phyloP scores from a whole-genome alignment of 2,113 vertebrate genomes.

The Paratilapia polleni region DNA sequence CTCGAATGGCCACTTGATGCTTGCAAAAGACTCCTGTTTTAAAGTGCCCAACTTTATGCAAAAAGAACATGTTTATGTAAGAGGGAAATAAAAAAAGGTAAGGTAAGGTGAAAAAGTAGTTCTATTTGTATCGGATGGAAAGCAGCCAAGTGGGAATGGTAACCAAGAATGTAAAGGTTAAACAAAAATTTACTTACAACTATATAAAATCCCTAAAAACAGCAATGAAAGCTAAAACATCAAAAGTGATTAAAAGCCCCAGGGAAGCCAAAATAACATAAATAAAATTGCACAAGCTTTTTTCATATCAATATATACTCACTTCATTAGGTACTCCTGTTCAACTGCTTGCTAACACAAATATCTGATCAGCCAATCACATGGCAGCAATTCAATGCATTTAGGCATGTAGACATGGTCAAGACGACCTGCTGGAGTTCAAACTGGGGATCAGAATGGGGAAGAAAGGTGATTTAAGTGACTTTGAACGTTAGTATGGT shows the following conservation, averaged over 20 bases:
- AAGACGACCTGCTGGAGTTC: background rate
- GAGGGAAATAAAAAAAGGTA: background rate
- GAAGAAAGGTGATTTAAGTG: background rate
- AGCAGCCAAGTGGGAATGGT: too few species aligned
- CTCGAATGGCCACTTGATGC: background rate
- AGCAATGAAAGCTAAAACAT: background rate
- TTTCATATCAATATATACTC: background rate
- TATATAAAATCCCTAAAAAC: background rate
- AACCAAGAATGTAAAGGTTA: too few species aligned
- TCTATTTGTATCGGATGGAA: background rate
- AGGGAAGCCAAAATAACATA: background rate
- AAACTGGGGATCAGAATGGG: background rate
- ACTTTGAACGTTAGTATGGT: background rate
- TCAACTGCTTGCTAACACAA: too few species aligned
- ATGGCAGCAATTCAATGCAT: background rate
- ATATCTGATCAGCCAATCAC: too few species aligned
- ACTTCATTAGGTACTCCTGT: too few species aligned
- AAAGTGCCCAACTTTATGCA: background rate
- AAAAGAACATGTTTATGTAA: background rate
- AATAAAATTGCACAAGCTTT: background rate
- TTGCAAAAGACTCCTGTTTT: background rate
- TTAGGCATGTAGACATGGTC: background rate
- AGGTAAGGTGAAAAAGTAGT: rapidly evolving
- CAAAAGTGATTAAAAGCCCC: background rate
- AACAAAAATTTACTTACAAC: too few species aligned